Base-by-base conservation (phyloP, 2,888 invertebrate species). In the Caenorhabditis imperialis region DNA sequence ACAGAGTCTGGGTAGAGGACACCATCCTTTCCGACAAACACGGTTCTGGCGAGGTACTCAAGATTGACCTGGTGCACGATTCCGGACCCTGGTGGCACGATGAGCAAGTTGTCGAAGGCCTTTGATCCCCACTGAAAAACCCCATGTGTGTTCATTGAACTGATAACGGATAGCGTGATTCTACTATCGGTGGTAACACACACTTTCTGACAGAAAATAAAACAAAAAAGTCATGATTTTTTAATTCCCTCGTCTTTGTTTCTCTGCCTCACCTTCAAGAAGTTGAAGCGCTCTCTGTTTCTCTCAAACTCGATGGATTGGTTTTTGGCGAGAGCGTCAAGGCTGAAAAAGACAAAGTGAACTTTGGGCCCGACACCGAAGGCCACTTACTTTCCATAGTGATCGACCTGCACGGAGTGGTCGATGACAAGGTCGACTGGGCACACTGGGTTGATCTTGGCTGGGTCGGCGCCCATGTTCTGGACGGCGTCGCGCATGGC, bases 41-140 rank as follows among this genome's bases (percentile, higher is more conserved):
- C 82, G 16, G 81, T 81, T 53, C 84, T 60, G 12, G 84, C 82
- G 51, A 87, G 86, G 88, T 97, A 97, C 35, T 86, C 86, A 88
- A 99, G 90, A 90, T 99, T 99, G 0, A 99, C 96, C 91, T 99
- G 98, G 90, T 98, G 98, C 0, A 97, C 95, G 75, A 99, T 99
- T 5, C 98, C 98, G 51, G 95, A 96, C 0, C 98, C 98, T 0
- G 98, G 98, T 1, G 98, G 98, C 0, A 99, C 96, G 58, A 98
- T 97, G 82, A 95, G 89, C 94, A 98, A 95, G 88, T 98, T 98
- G 88, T 94, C 91, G 84, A 99, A 94, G 0, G 96, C 94, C 85
- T 93, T 93, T 0, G 97, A 95, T 23, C 97, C 98, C 98, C 98
- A 98, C 93, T 94, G 90, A 84, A 88, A 79, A 54, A 12, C 35